A percentile compares a stretch with the other conserved stretches of the same genome.
These are phyloP conservation scores for Anarhynchus alexandrinus DNA, from an alignment of 2,113 vertebrate species.

Conservation along the genomic window DNA sequence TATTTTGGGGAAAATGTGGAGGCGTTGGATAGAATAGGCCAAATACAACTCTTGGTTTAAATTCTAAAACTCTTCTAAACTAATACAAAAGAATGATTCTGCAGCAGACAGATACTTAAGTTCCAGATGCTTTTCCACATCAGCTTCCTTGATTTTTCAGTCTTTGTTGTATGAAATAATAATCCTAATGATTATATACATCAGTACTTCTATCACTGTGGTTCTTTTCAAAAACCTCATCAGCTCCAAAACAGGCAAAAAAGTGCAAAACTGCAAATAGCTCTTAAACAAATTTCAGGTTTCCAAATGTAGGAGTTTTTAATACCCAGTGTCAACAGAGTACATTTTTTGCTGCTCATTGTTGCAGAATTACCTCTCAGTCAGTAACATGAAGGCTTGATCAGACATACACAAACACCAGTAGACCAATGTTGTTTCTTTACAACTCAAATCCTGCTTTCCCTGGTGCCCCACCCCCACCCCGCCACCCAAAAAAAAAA, in stretches of 20 bases:
- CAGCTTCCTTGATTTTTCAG: not conserved
- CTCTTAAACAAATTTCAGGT: not conserved
- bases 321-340: not conserved
- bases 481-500: rapidly evolving
- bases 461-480: not conserved
- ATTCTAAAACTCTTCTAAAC: not conserved
- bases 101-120: not conserved
- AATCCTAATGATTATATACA: not conserved
- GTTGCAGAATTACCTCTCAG: not conserved
- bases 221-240: not conserved
- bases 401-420: not conserved
- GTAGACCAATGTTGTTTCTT: not conserved
- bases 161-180: not conserved
- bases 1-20: not conserved
- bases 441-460: not conserved
- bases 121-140: not conserved
- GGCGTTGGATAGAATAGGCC: not conserved
- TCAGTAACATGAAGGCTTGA: not conserved
- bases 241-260: not conserved
- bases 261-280: not conserved
- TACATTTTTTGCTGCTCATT: not conserved
- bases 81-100: not conserved
- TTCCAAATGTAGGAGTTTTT: not conserved
- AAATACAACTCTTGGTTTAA: not conserved
- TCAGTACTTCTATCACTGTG: not conserved